A percentile compares a stretch with the other conserved stretches of the same genome.
Conservation (phyloP, 2,113 vertebrate species). For the Percina caprodes region DNA sequence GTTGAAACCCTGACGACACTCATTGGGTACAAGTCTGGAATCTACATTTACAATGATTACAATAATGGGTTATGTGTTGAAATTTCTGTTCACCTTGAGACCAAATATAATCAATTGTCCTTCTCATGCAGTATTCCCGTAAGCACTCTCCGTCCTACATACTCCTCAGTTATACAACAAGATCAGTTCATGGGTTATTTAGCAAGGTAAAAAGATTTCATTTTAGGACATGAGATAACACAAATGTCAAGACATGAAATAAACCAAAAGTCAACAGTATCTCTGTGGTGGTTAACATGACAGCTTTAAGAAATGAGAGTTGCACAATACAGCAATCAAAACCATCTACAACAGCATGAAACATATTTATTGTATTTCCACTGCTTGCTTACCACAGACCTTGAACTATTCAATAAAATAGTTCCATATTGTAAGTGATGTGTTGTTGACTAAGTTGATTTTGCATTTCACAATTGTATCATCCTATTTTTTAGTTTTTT, state of each 20-base stretch:
- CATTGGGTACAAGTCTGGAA: not conserved
- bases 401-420: constrained; percentile 15
- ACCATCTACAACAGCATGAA: constrained; percentile 2
- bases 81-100: not conserved
- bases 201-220: no score
- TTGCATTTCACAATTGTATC: constrained; percentile 16
- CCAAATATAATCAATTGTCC: no score
- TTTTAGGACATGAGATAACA: no score
- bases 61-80: not conserved
- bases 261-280: no score
- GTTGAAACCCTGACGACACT: constrained; percentile 31
- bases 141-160: no score
- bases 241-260: no score
- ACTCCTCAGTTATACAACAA: no score
- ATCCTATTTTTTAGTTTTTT: not conserved
- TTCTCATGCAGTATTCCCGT: no score
- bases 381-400: not conserved
- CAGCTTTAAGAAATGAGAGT: constrained; percentile 5
- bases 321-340: constrained; percentile 5
- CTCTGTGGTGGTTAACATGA: not conserved
- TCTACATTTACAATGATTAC: not conserved
- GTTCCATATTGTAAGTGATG: not conserved
- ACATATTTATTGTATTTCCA: constrained; percentile 35
- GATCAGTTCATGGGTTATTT: no score
- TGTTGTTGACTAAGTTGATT: constrained; percentile 32